A percentile compares a stretch with the other conserved stretches of the same genome.
Evolutionary conservation across 2,113 vertebrate species (phyloP).

Genomic region (Daubentonia madagascariensis): DNA sequence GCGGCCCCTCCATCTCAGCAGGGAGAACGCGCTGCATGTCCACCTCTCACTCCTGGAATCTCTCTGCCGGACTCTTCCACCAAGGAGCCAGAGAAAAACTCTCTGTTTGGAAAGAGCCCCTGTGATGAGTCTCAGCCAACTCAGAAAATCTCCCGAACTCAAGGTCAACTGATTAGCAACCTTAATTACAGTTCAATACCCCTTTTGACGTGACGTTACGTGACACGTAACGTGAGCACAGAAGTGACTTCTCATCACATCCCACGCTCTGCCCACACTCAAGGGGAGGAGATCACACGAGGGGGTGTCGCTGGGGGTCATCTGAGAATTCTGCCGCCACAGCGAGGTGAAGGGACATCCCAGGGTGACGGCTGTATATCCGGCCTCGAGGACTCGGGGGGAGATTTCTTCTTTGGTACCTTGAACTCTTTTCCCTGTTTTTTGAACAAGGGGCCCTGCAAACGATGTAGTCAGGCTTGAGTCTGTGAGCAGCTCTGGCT

Average conservation of each 20-base stretch:
- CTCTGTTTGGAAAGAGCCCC: background rate
- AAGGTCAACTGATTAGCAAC: background rate
- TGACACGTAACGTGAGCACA: background rate
- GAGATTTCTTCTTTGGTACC: background rate
- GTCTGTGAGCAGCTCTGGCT: background rate
- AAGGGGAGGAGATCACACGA: too few relatives aligned
- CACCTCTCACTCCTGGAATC: background rate
- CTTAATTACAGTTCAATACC: background rate
- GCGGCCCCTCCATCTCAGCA: background rate
- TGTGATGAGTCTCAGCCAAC: background rate
- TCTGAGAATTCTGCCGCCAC: background rate
- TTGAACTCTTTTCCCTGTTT: background rate
- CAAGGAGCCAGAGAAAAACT: background rate
- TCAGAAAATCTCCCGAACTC: background rate
- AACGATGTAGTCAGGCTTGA: background rate
- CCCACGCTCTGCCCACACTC: background rate
- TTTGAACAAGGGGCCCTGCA: background rate
- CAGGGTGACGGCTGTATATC: too few relatives aligned
- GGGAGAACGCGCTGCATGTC: background rate
- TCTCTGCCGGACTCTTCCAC: background rate
- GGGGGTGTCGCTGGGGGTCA: background rate
- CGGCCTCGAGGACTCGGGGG: background rate
- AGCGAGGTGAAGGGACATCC: background rate
- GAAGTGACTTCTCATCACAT: background rate
- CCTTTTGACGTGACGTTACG: too few relatives aligned